Percentiles rank a stretch among this genome's conserved stretches.
phyloP scores from a whole-genome alignment of 2,888 invertebrate species.

The Stratiomys singularior region DNA sequence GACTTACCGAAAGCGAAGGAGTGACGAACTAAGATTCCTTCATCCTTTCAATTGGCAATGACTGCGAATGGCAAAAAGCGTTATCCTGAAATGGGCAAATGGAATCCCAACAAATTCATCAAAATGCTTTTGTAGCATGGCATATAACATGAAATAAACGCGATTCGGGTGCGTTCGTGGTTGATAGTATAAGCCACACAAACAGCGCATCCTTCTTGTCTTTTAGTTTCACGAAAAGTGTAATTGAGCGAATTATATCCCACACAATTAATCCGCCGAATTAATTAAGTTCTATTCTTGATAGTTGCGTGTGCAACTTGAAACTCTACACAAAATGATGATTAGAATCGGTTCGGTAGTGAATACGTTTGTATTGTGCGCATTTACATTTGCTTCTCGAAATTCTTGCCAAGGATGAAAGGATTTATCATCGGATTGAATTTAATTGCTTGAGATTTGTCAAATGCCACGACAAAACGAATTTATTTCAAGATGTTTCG shows the following conservation, averaged over 20 bases:
- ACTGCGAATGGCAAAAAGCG: no score
- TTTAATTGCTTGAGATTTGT: conserved; percentile 49
- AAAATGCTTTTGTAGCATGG: background rate
- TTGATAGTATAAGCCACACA: conserved; percentile 13
- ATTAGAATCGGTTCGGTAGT: conserved; percentile 11
- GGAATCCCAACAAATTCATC: background rate
- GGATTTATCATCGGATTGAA: conserved; percentile 48
- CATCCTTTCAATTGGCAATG: no score
- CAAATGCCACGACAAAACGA: conserved; percentile 45
- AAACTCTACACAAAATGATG: conserved; percentile 9
- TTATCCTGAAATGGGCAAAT: background rate
- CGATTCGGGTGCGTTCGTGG: background rate
- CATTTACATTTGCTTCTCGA: conserved; percentile 43
- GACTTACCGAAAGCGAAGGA: no score
- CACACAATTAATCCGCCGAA: conserved; percentile 44
- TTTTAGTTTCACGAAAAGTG: conserved; percentile 32
- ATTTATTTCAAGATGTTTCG: conserved; percentile 10
- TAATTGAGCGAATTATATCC: conserved; percentile 45
- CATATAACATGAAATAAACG: background rate
- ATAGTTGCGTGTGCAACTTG: conserved; percentile 38
- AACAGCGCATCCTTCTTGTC: conserved; percentile 16
- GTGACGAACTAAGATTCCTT: no score
- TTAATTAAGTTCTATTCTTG: conserved; percentile 44
- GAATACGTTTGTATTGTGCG: conserved; percentile 26
- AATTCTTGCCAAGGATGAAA: conserved; percentile 41